These are phyloP conservation scores for Corydoras sp. DNA, from an alignment of 2,113 vertebrate species.

Conservation along the genomic window DNA sequence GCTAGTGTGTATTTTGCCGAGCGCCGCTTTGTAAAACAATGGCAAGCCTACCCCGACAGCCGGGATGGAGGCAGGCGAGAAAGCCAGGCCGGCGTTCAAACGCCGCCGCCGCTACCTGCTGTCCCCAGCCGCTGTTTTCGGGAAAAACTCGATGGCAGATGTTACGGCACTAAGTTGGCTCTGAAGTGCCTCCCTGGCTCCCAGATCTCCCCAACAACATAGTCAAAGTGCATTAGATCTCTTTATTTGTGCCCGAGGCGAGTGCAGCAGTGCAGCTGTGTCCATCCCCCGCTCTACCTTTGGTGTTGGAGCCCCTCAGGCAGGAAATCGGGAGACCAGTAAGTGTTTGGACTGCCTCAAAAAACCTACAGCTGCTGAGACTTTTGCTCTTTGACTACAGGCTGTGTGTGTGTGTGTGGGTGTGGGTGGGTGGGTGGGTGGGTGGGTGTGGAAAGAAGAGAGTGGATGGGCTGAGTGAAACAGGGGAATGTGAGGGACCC, in stretches of 20 bases:
- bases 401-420: constrained; percentile 47
- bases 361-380: constrained; percentile 75
- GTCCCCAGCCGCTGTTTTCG: constrained; percentile 76
- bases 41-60: constrained; percentile 47
- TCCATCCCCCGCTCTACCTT: constrained; percentile 85
- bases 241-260: constrained; percentile 88
- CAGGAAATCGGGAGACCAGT: constrained; percentile 70
- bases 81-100: constrained; percentile 65
- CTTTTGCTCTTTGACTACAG: constrained; percentile 68
- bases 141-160: constrained; percentile 88
- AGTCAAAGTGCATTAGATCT: constrained; percentile 86
- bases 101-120: constrained; percentile 79
- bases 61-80: constrained; percentile 29
- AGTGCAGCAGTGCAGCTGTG: constrained; percentile 90
- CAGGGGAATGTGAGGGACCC: constrained; percentile 49
- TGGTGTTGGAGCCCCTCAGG: constrained; percentile 83
- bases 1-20: constrained; percentile 63
- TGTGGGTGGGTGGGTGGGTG: constrained; percentile 1
- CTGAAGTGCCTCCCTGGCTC: constrained; percentile 84
- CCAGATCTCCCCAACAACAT: constrained; percentile 68
- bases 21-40: constrained; percentile 77
- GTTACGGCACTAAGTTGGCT: constrained; percentile 79
- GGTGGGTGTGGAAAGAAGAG: not conserved
- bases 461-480: constrained; percentile 4
- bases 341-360: constrained; percentile 56